These are phyloP conservation scores for Poeciliopsis occidentalis DNA, from an alignment of 2,113 vertebrate species.

Conservation along the genomic window DNA sequence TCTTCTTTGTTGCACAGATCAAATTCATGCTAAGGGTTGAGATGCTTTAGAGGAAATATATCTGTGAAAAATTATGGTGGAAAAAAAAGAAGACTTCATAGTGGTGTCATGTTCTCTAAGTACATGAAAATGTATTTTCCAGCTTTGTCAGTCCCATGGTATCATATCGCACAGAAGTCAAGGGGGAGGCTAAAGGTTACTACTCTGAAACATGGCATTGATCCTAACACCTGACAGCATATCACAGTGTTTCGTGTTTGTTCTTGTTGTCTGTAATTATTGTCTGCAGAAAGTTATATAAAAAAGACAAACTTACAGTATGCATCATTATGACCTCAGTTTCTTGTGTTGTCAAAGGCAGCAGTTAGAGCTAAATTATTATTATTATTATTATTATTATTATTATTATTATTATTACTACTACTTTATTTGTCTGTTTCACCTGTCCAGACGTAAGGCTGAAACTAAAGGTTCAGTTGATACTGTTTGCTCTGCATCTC, in stretches of 20 bases:
- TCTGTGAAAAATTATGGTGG: constrained; percentile 67
- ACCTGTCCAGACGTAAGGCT: constrained; percentile 72
- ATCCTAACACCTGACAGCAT: constrained; percentile 80
- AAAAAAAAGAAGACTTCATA: constrained; percentile 48
- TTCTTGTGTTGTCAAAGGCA: constrained; percentile 42
- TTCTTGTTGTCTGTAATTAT: constrained; percentile 29
- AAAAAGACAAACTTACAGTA: not conserved
- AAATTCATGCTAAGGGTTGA: constrained; percentile 66
- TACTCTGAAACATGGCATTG: constrained; percentile 78
- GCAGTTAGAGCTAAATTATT: constrained; percentile 37
- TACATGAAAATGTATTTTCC: constrained; percentile 77
- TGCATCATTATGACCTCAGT: constrained; percentile 11
- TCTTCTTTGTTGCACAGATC: constrained; percentile 56
- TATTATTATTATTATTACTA: not conserved
- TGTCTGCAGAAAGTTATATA: not conserved
- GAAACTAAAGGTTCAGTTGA: constrained; percentile 85
- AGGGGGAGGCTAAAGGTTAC: constrained; percentile 81
- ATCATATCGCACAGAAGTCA: constrained; percentile 75
- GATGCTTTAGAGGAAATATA: constrained; percentile 52
- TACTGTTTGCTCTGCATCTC: constrained; percentile 86
- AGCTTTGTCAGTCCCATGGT: constrained; percentile 75
- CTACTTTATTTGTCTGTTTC: constrained; percentile 68
- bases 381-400: no score
- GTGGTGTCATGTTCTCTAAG: constrained; percentile 74
- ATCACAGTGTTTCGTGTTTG: constrained; percentile 40